Evolutionary conservation across 2,797 vertebrate genomes (phyloP), one percentile per base, ranked within the genome.

Genomic region (Setipinna tenuifilis): DNA sequence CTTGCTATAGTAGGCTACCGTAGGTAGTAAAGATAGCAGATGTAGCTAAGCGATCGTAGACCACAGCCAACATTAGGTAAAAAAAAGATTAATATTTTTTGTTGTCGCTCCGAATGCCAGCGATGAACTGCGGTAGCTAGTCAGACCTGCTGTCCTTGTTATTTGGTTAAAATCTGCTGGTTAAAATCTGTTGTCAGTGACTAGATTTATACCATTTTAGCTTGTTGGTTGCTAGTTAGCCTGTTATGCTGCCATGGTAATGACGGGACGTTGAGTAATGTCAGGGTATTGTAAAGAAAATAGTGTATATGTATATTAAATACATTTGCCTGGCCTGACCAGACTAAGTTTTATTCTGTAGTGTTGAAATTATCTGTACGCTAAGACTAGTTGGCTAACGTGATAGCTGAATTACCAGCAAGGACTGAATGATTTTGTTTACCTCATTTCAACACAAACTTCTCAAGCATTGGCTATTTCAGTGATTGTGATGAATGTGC

Each of bases 211-310:
- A 41, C 17, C 71, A 19, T 78, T 65, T 65, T 78, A 78, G 71
- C 71, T 35, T 44, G 71, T 78, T 71, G 65, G 16, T 17, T 44
- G 71, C 71, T 78, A 78, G 71, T 44, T 78, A 78, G 71, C 71
- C 35, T 44, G 31, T 44, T 78, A 21, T 44, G 71, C 71, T 78
- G 41, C 19, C 2, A 0, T 78, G 21, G 71, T 41, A 41, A 35
- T 41, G 35, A 78, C 14, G 35, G 35, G 31, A 1, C 2, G 17
- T 78, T 21, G 17, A 2, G 28, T 35, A 59, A 59, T 59, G 3
- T 59, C 5, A 25, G 25, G n/a, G n/a, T 23, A n/a, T 11, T n/a
- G 61, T 9, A 65, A 23, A 35, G 1, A 78, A 54, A 54, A 54
- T 54, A 54, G 12, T 12, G 6, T 23, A 25, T 9, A 9, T 65